Conservation (phyloP, 1,140 invertebrate genomes). For the Hypothenemus hampei region DNA sequence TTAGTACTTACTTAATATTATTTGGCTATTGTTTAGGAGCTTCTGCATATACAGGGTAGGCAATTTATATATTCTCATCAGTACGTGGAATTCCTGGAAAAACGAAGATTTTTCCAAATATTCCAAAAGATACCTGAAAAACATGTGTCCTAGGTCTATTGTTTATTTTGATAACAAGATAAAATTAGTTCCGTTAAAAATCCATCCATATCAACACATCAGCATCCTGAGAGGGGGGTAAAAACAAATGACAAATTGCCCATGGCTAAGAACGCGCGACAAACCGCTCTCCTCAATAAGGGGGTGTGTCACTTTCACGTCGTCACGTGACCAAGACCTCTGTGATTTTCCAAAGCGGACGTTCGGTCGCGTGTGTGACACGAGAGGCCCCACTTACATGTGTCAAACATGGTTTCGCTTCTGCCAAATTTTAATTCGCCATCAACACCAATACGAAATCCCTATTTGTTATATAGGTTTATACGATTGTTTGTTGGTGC, state of each 20-base stretch:
- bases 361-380: constrained; percentile 33
- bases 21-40: too few species aligned
- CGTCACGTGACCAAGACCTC: constrained; percentile 15
- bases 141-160: too few species aligned
- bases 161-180: too few species aligned
- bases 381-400: constrained; percentile 44
- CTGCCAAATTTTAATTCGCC: constrained; percentile 1
- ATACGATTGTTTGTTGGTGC: neutral
- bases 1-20: too few species aligned
- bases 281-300: constrained; percentile 18
- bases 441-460: neutral
- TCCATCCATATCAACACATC: too few species aligned
- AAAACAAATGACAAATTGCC: constrained; percentile 20
- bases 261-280: neutral
- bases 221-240: too few species aligned
- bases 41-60: too few species aligned
- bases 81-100: too few species aligned
- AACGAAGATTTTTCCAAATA: too few species aligned
- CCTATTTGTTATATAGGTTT: neutral
- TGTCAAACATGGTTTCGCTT: constrained; percentile 43
- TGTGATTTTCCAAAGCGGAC: constrained; percentile 35
- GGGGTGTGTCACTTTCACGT: constrained; percentile 24
- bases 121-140: too few species aligned
- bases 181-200: too few species aligned
- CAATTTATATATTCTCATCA: too few species aligned